phyloP scores from a whole-genome alignment of 2,113 vertebrate genomes.

The Scartelaos histophorus region DNA sequence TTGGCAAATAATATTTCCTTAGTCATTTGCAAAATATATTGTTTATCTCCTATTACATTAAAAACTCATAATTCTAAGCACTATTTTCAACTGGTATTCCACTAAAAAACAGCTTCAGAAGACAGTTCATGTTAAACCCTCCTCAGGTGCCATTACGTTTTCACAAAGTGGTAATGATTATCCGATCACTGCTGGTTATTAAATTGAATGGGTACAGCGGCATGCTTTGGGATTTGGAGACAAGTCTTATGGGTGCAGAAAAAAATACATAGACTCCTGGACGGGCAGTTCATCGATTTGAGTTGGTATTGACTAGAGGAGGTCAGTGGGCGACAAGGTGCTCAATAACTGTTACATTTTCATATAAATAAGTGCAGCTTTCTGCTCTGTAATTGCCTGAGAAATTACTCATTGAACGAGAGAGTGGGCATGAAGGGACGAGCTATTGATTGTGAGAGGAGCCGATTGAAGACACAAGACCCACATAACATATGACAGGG shows the following conservation, averaged over 20 bases:
- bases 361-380: conserved; percentile 64
- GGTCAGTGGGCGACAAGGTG: conserved; percentile 36
- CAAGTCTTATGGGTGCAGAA: conserved; percentile 67
- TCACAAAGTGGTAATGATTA: conserved; percentile 70
- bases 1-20: too few relatives aligned
- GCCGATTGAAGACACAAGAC: conserved; percentile 10
- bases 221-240: conserved; percentile 53
- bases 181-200: conserved; percentile 58
- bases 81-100: too few relatives aligned
- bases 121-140: neutral
- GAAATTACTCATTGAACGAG: conserved; percentile 46
- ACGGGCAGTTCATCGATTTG: conserved; percentile 63
- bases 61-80: too few relatives aligned
- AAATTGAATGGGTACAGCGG: conserved; percentile 34
- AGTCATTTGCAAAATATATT: too few relatives aligned
- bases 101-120: too few relatives aligned
- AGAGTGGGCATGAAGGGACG: conserved; percentile 21
- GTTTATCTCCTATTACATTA: too few relatives aligned
- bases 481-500: conserved; percentile 1
- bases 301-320: conserved; percentile 50
- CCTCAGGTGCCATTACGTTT: conserved; percentile 67
- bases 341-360: conserved; percentile 67
- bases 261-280: conserved; percentile 40
- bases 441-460: conserved; percentile 26
- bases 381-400: conserved; percentile 59